Base-by-base conservation (phyloP, 2,797 vertebrate genomes). In the Danio albolineatus region DNA sequence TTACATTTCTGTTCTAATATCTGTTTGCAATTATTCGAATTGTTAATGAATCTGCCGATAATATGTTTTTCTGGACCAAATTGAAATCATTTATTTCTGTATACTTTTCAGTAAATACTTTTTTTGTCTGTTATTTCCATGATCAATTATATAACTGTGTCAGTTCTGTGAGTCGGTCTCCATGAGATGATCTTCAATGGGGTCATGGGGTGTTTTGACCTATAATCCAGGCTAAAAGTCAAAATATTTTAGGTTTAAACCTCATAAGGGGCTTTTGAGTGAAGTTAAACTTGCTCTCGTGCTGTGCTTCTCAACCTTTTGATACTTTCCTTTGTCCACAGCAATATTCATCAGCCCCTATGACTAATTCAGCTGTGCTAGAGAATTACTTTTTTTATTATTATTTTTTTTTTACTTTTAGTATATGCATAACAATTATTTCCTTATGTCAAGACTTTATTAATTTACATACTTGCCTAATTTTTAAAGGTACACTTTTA, bases 91-190 rank as follows among this genome's bases (percentile, higher is more conserved):
- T 28, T 28, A 48, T 41, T 36, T 19, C 71, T 56, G 51, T 56
- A 41, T 43, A 41, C 46, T 61, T n/a, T 56, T 21, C 51, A 59
- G 75, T 65, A n/a, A 46, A 9, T 51, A 43, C 65, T 56, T 67
- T 19, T n/a, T 21, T 51, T 17, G 21, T 69, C 17, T 69, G 36
- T 39, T 39, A 67, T 73, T 73, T 66, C 54, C 10, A 66, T 48
- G 36, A 62, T 56, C 72, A 53, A 48, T 69, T 13, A 46, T 62
- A 76, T 36, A 38, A 38, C 65, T 56, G 51, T 48, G 7, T 41
- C 39, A 65, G 19, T n/a, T 64, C 39, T 78, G 62, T 65, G 73
- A 28, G 28, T 28, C 28, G 28, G 28, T 78, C 57, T 66, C 71
- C 61, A 59, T 60, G 72, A 79, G 60, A 60, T 16, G 28, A 38